Evolutionary conservation across 2,888 invertebrate species (phyloP).

Genomic region (Chloroclystis v-ata): DNA sequence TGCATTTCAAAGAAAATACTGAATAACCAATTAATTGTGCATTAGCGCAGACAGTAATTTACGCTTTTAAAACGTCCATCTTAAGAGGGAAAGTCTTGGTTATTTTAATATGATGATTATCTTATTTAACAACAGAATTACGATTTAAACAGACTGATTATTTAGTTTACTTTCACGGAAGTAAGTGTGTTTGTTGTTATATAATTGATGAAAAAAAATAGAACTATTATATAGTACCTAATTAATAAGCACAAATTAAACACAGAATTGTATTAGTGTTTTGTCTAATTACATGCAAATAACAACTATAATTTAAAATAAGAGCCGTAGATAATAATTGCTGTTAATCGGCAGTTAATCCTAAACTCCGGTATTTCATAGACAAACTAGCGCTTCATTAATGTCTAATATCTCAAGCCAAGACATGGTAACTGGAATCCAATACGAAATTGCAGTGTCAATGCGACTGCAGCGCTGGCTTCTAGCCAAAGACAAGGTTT

Average conservation of each 20-base stretch:
- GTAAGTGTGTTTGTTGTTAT: background rate
- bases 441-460: conserved; percentile 12
- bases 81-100: conserved; percentile 39
- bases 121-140: conserved; percentile 20
- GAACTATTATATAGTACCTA: too few species aligned
- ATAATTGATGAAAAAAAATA: too few species aligned
- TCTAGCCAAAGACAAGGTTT: conserved; percentile 2
- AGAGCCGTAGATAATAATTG: too few species aligned
- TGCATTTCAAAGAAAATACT: conserved; percentile 25
- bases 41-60: conserved; percentile 38
- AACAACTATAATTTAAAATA: too few species aligned
- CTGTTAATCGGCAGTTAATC: too few species aligned
- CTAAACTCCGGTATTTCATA: background rate
- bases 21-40: conserved; percentile 42
- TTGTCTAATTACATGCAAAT: too few species aligned
- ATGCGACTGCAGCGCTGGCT: conserved; percentile 12
- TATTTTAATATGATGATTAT: conserved; percentile 17
- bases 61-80: conserved; percentile 31
- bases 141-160: conserved; percentile 15
- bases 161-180: conserved; percentile 18
- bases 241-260: too few species aligned
- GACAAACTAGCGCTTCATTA: background rate
- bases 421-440: conserved; percentile 4
- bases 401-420: background rate
- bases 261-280: too few species aligned